Conservation (phyloP, 2,888 invertebrate genomes). For the Drosophila borealis region DNA sequence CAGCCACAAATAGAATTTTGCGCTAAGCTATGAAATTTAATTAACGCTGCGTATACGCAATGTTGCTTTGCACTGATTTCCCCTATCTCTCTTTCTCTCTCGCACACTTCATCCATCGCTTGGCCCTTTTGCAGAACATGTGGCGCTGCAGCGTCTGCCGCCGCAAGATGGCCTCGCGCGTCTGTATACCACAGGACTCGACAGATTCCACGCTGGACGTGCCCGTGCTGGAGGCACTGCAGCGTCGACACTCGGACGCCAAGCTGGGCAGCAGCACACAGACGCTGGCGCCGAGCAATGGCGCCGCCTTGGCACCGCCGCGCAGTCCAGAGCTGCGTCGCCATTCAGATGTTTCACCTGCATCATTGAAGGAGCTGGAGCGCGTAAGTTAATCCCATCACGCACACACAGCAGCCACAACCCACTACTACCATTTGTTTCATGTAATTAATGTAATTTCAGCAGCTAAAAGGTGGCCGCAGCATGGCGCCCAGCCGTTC, state of each 20-base stretch:
- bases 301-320: slow-evolving; percentile 91
- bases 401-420: not conserved
- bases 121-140: slow-evolving; percentile 86
- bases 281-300: slow-evolving; percentile 84
- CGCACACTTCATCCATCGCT: slow-evolving; percentile 17
- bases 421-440: not conserved
- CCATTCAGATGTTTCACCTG: slow-evolving; percentile 95
- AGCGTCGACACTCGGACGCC: slow-evolving; percentile 92
- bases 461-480: slow-evolving; percentile 88
- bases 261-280: slow-evolving; percentile 87
- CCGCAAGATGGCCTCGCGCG: slow-evolving; percentile 91
- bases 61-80: slow-evolving; percentile 47
- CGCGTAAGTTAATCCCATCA: slow-evolving; percentile 87
- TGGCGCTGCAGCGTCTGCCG: slow-evolving; percentile 97
- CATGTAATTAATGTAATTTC: slow-evolving; percentile 19
- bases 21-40: slow-evolving; percentile 54
- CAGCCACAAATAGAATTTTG: slow-evolving; percentile 52
- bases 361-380: slow-evolving; percentile 94
- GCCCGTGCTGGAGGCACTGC: slow-evolving; percentile 91
- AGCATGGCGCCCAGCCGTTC: slow-evolving; percentile 88
- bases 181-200: slow-evolving; percentile 92
- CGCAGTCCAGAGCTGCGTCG: slow-evolving; percentile 92
- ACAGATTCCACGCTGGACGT: slow-evolving; percentile 93
- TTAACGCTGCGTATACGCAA: slow-evolving; percentile 46
- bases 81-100: slow-evolving; percentile 12